Evolutionary conservation across 2,797 vertebrate species (phyloP).

Genomic region (Sebastes aleutianus): DNA sequence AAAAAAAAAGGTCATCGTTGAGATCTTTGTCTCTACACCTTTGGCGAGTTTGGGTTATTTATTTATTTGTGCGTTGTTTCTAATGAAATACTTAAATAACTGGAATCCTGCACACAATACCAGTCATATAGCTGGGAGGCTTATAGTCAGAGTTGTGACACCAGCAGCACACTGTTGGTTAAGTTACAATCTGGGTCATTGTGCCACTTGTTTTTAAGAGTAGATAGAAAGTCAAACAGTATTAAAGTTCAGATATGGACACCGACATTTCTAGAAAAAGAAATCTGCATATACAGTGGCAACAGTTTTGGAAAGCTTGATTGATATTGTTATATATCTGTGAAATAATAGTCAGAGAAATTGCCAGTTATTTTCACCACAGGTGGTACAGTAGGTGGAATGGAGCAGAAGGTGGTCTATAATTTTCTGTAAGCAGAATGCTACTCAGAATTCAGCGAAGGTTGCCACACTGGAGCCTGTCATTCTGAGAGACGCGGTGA

Average conservation of each 20-base stretch:
- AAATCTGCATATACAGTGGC: background rate
- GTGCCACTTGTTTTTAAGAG: constrained; percentile 48
- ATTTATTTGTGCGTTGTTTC: constrained; percentile 51
- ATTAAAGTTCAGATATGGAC: constrained; percentile 12
- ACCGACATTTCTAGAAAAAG: background rate
- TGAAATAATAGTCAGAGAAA: constrained; percentile 61
- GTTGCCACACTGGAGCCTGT: constrained; percentile 45
- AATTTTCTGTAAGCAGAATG: constrained; percentile 68
- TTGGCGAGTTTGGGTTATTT: constrained; percentile 60
- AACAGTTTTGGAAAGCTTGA: constrained; percentile 45
- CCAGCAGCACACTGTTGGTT: constrained; percentile 48
- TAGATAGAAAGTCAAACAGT: constrained; percentile 15
- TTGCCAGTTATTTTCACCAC: constrained; percentile 66
- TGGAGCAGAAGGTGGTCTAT: constrained; percentile 50
- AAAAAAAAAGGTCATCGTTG: constrained; percentile 78
- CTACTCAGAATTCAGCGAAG: constrained; percentile 53
- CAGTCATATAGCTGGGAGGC: constrained; percentile 31
- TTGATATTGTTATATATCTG: constrained; percentile 49
- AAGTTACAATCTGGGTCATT: constrained; percentile 63
- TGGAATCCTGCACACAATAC: constrained; percentile 25
- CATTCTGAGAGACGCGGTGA: constrained; percentile 31
- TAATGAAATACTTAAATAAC: constrained; percentile 50
- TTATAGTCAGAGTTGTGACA: constrained; percentile 41
- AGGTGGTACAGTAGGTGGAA: constrained; percentile 69
- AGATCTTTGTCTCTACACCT: constrained; percentile 77